phyloP scores from a whole-genome alignment of 2,113 vertebrate species.

The Oreochromis spilurus region DNA sequence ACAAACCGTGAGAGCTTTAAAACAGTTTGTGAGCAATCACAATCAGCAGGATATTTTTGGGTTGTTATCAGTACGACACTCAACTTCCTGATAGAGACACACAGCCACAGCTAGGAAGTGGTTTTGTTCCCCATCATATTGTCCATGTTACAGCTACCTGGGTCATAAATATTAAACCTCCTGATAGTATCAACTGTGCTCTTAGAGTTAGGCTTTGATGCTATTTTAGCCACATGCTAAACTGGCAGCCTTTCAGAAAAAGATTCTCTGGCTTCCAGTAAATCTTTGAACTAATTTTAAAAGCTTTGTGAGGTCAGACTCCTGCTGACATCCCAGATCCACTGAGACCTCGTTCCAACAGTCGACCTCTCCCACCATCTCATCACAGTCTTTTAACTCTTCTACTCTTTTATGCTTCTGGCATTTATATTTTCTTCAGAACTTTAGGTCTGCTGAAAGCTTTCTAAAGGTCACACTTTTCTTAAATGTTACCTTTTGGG shows the following conservation, averaged over 20 bases:
- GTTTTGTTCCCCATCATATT: not conserved
- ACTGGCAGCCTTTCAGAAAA: not conserved
- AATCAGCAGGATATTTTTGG: constrained; percentile 27
- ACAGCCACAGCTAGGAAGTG: not conserved
- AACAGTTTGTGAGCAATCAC: not conserved
- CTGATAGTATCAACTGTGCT: not conserved
- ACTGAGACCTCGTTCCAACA: not conserved
- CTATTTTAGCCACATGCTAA: not conserved
- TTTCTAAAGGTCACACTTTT: not conserved
- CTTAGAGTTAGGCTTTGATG: not conserved
- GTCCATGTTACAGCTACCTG: accelerated
- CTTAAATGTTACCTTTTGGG: not conserved
- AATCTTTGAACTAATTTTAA: not conserved
- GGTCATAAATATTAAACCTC: not conserved
- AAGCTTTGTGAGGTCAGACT: not conserved
- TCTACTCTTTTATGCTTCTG: not conserved
- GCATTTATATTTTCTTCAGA: not conserved
- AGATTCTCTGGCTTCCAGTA: not conserved
- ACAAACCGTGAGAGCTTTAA: not conserved
- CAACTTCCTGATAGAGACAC: not conserved
- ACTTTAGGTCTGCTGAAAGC: not conserved
- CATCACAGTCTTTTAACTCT: not conserved
- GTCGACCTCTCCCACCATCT: not conserved
- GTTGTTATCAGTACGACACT: constrained; percentile 44
- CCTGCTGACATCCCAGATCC: not conserved